Evolutionary conservation across 2,797 vertebrate genomes (phyloP), one percentile per base, ranked within the genome.

Genomic region (Cirrhinus mrigala): DNA sequence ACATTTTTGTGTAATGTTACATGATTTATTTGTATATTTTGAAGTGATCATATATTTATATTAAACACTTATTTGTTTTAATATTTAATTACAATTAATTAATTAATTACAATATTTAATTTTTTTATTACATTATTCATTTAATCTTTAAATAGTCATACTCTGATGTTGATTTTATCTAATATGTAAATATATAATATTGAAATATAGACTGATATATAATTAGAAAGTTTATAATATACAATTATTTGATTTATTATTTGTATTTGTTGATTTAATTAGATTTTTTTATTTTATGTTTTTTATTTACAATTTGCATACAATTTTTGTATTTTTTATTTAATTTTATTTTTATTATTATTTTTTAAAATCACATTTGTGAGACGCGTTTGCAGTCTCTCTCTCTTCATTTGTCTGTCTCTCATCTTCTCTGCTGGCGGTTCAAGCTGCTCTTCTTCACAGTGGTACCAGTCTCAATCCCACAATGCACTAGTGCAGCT

Each of bases 401-500:
- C 12, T 48, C 46, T 50, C 3, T 50, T 3, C 48, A 50, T 48
- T 12, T 48, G 12, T 15, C 48, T 50, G 48, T 4, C 22, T 58
- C 9, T n/a, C 10, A 5, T 75, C 46, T 27, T 60, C 46, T 75
- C 73, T 29, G 73, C 73, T 50, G 71, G 22, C 24, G 16, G 22
- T 56, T 52, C 4, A 10, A 58, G 56, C 22, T 1, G 3, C 22
- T 22, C 22, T 58, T n/a, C 60, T 64, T 29, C 18, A 46, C 76
- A 3, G 33, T 46, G 77, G 37, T 60, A 62, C 29, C 27, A 7
- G 22, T 79, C 29, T 60, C 20, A 64, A 50, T 79, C 77, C 77
- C 77, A 79, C 56, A 79, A 79, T 79, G 77, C 77, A 46, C 37
- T 50, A 24, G 77, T 52, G 54, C 24, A 77, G 62, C 27, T 54